Conservation (phyloP, 2,888 invertebrate genomes). For the Hyalella azteca region DNA sequence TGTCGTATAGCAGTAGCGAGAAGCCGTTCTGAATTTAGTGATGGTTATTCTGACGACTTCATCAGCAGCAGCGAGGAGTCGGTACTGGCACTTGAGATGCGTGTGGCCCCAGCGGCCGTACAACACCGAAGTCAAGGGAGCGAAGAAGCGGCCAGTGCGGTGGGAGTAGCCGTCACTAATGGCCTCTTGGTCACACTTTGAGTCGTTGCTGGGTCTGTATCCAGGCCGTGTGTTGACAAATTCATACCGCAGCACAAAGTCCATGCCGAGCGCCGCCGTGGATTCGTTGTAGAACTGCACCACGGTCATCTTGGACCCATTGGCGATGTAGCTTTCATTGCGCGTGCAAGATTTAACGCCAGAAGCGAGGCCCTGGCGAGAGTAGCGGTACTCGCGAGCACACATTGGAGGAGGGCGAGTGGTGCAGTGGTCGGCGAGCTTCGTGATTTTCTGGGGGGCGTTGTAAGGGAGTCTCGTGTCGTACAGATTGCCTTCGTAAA, state of each 20-base stretch:
- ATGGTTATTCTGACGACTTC: constrained; percentile 53
- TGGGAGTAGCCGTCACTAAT: constrained; percentile 56
- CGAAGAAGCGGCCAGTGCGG: constrained; percentile 47
- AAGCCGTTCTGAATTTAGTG: constrained; percentile 53
- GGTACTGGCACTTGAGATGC: constrained; percentile 50
- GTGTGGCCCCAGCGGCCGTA: constrained; percentile 55
- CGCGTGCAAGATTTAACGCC: constrained; percentile 53
- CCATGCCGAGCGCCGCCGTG: constrained; percentile 55
- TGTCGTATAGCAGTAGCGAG: constrained; percentile 52
- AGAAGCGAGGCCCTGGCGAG: constrained; percentile 37
- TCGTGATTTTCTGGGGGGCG: constrained; percentile 43
- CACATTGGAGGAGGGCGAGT: constrained; percentile 54
- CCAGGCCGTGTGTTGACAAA: constrained; percentile 57
- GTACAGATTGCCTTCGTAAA: constrained; percentile 55
- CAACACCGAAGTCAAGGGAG: constrained; percentile 51
- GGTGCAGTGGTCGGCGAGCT: constrained; percentile 53
- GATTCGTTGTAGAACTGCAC: constrained; percentile 56
- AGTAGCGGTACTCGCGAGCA: constrained; percentile 53
- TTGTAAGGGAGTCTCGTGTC: constrained; percentile 52
- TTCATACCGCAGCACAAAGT: constrained; percentile 53
- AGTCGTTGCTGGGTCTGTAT: constrained; percentile 54
- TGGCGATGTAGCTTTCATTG: constrained; percentile 54
- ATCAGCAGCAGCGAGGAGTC: constrained; percentile 50
- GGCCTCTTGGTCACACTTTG: constrained; percentile 54
- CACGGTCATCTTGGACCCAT: constrained; percentile 53